Base-by-base conservation (phyloP, 1,140 invertebrate species). In the Papilio glaucus region DNA sequence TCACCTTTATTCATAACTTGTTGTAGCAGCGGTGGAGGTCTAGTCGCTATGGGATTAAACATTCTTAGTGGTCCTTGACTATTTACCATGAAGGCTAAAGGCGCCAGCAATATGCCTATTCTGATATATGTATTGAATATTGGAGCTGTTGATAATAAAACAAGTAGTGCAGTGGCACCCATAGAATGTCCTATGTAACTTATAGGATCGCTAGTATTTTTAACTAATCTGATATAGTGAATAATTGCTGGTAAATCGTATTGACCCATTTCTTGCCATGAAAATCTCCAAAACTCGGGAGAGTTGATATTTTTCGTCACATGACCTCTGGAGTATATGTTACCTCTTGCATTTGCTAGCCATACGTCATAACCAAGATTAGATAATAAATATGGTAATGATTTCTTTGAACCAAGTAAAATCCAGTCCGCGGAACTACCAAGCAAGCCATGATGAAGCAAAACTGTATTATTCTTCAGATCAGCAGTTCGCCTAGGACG, bases 401-500 rank as follows among this genome's bases (percentile, higher is more conserved):
- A 95, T 79, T 94, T 94, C 63, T 95, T 86, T 5, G 94, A 93
- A 18, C 95, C 95, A 75, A 95, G 94, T 15, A 96, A 87, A 18
- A 98, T 94, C 95, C 95, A 98, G 87, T 97, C 96, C 0, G 95
- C 94, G 0, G 96, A 97, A 80, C 96, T 96, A 3, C 95, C 95
- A 0, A 97, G 85, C 7, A 97, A 89, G 1, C 97, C 97, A 85
- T 98, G 97, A 82, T 97, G 96, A 1, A 97, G 84, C 41, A 96
- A 93, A 7, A 96, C 94, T 57, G 85, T 84, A 53, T 74, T 39
- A 38, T 86, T 72, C 7, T 77, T 57, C 24, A 87, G 15, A 24
- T 9, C 15, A 9, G 26, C n/a, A 12, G 38, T 45, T 72, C 18
- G 24, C 4, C 41, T 4, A 13, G 37, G 21, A 79, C 86, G 67